Conservation (phyloP, 2,888 invertebrate species). For the Temnothorax rugatulus region DNA sequence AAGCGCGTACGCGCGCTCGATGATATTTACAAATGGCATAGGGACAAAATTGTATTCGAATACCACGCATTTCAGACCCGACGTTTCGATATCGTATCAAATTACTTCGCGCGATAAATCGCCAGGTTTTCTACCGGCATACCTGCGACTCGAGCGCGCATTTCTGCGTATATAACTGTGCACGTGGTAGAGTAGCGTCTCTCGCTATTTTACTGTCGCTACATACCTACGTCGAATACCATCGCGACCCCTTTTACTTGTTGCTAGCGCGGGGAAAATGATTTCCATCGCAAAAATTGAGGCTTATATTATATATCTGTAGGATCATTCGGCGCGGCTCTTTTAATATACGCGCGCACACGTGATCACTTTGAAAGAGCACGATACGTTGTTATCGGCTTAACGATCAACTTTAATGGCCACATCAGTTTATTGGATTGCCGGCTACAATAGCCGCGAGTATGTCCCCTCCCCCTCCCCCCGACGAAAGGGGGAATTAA, state of each 20-base stretch:
- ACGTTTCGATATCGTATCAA: neutral
- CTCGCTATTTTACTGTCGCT: neutral
- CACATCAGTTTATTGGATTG: constrained; percentile 68
- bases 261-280: constrained; percentile 57
- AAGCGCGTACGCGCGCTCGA: neutral
- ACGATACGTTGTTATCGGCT: constrained; percentile 57
- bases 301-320: constrained; percentile 1
- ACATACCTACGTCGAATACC: neutral
- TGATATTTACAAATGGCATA: constrained; percentile 26
- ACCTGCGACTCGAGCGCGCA: neutral
- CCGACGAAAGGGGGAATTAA: constrained; percentile 61
- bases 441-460: constrained; percentile 57
- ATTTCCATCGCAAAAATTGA: constrained; percentile 44
- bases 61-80: constrained; percentile 19
- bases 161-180: neutral
- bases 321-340: constrained; percentile 16
- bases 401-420: constrained; percentile 68
- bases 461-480: constrained; percentile 1
- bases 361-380: constrained; percentile 44
- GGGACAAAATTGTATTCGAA: constrained; percentile 15
- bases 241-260: constrained; percentile 52
- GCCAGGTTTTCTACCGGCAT: constrained; percentile 6
- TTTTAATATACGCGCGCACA: constrained; percentile 38
- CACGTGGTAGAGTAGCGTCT: no score
- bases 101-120: constrained; percentile 12